Percentiles rank a stretch among this genome's conserved stretches.
Conservation (phyloP, 2,888 invertebrate species). For the Epiblema foenella region DNA sequence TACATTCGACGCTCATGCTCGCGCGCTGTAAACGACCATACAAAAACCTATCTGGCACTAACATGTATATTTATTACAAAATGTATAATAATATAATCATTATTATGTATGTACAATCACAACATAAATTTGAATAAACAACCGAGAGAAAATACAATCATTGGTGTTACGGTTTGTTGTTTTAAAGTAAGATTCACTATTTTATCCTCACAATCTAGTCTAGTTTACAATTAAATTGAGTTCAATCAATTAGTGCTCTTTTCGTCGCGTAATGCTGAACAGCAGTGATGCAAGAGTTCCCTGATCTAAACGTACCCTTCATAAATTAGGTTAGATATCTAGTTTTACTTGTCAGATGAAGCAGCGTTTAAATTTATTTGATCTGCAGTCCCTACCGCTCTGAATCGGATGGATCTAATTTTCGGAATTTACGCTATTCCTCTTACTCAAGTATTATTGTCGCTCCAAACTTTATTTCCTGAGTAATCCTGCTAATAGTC, state of each 20-base stretch:
- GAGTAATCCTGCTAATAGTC: slow-evolving; percentile 43
- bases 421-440: slow-evolving; percentile 55
- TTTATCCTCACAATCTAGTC: slow-evolving; percentile 59
- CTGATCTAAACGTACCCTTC: slow-evolving; percentile 45
- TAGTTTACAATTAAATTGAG: slow-evolving; percentile 24
- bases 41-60: slow-evolving; percentile 84
- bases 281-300: slow-evolving; percentile 11
- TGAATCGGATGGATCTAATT: slow-evolving; percentile 32
- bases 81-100: slow-evolving; percentile 80
- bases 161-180: slow-evolving; percentile 70
- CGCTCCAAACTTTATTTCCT: slow-evolving; percentile 57
- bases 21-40: slow-evolving; percentile 73
- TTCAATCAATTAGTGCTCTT: slow-evolving; percentile 19
- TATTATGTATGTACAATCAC: slow-evolving; percentile 83
- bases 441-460: slow-evolving; percentile 69
- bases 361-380: slow-evolving; percentile 22
- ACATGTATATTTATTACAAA: slow-evolving; percentile 83
- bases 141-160: slow-evolving; percentile 74
- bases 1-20: slow-evolving; percentile 52
- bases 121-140: slow-evolving; percentile 82
- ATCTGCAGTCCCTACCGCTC: slow-evolving; percentile 12
- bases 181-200: slow-evolving; percentile 57
- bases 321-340: slow-evolving; percentile 46
- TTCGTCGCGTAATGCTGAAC: neutral
- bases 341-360: slow-evolving; percentile 47